Percentiles rank a stretch among this genome's conserved stretches.
These are phyloP conservation scores for Phylloscopus whistleri DNA, from an alignment of 2,113 vertebrate species.

Conservation along the genomic window DNA sequence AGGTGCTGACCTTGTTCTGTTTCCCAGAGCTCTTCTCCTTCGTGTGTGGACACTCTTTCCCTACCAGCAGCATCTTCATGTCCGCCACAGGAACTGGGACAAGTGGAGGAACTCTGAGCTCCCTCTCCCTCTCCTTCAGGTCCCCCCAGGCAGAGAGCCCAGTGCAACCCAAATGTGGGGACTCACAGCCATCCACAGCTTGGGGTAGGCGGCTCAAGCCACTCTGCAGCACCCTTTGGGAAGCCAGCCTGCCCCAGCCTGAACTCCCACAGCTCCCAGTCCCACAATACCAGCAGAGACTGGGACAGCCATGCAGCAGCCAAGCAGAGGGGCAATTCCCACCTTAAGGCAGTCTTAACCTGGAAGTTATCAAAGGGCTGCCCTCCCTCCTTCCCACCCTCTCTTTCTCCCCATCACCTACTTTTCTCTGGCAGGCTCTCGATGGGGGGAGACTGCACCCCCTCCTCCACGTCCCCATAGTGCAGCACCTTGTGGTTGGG, in stretches of 20 bases:
- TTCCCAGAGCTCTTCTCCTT: constrained; percentile 92
- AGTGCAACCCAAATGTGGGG: background rate
- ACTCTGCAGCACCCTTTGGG: background rate
- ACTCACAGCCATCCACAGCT: background rate
- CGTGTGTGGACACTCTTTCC: constrained; percentile 93
- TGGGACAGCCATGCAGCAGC: background rate
- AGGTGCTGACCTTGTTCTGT: constrained; percentile 87
- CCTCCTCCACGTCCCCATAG: constrained; percentile 90
- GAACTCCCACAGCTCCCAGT: background rate
- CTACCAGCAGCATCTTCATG: constrained; percentile 87
- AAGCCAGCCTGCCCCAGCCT: background rate
- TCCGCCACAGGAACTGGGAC: constrained; percentile 88
- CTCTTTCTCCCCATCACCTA: constrained; percentile 61
- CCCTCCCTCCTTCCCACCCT: background rate
- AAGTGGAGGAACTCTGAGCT: background rate
- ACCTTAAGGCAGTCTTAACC: background rate
- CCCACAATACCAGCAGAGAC: background rate
- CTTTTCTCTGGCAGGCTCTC: constrained; percentile 90
- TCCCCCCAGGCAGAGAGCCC: background rate
- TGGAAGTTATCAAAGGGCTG: background rate
- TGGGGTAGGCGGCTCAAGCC: background rate
- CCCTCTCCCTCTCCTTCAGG: background rate
- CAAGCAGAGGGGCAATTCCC: background rate
- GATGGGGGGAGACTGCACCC: constrained; percentile 73
- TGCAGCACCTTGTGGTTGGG: constrained; percentile 97